Evolutionary conservation across 2,113 vertebrate species (phyloP).

Genomic region (Lamprologus sp.): DNA sequence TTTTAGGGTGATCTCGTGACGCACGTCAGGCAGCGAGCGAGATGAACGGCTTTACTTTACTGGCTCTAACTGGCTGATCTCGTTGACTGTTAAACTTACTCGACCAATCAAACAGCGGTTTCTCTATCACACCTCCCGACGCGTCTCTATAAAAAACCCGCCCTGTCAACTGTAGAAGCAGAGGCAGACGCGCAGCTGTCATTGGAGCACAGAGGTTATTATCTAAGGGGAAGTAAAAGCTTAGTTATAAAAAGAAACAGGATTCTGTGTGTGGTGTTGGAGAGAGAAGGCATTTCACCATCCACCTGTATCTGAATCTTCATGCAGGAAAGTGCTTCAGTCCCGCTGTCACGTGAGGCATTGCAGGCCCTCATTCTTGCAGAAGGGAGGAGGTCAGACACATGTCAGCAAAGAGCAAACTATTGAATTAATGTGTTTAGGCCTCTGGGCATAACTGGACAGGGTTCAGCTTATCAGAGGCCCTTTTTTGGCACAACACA

Average conservation of each 20-base stretch:
- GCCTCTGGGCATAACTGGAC: slow-evolving; percentile 14
- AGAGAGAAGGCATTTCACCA: not conserved
- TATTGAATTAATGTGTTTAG: slow-evolving; percentile 29
- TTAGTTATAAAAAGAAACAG: not conserved
- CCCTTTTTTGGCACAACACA: not conserved
- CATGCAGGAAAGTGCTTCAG: not conserved
- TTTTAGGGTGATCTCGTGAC: slow-evolving; percentile 17
- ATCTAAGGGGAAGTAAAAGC: not conserved
- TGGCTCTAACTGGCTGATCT: slow-evolving; percentile 24
- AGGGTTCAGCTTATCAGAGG: not conserved
- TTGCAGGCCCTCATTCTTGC: not conserved
- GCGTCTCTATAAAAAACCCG: slow-evolving; percentile 16
- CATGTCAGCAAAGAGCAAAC: slow-evolving; percentile 18
- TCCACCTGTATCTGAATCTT: not conserved
- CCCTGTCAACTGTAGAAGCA: not conserved
- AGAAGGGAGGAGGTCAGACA: slow-evolving; percentile 3
- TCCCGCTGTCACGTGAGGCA: not conserved
- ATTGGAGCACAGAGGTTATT: not conserved
- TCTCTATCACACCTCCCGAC: slow-evolving; percentile 69
- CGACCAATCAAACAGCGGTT: slow-evolving; percentile 35
- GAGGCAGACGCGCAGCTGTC: slow-evolving; percentile 9
- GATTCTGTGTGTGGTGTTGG: not conserved
- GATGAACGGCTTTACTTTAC: not conserved
- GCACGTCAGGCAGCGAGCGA: not conserved
- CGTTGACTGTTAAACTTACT: slow-evolving; percentile 23